A percentile compares a stretch with the other conserved stretches of the same genome.
These are phyloP conservation scores for Hippopotamyrus pictus DNA, from an alignment of 2,797 vertebrate genomes.

Conservation along the genomic window DNA sequence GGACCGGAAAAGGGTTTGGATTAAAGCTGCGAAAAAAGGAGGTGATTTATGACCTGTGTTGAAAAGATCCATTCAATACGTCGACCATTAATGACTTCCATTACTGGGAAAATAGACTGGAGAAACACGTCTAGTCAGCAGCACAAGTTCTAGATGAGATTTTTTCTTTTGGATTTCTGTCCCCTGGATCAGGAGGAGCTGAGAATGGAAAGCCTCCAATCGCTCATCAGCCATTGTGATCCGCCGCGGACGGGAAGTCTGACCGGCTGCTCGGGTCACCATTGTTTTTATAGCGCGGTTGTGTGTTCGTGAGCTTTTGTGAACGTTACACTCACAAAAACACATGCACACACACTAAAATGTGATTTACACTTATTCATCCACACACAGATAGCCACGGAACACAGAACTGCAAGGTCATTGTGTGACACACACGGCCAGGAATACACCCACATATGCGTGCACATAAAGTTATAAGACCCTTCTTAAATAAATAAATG, in stretches of 20 bases:
- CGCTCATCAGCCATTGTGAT: conserved; percentile 35
- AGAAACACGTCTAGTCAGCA: conserved; percentile 1
- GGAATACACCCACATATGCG: neutral
- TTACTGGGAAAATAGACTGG: neutral
- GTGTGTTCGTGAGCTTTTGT: neutral
- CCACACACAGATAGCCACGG: neutral
- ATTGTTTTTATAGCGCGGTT: conserved; percentile 34
- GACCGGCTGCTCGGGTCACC: conserved; percentile 30
- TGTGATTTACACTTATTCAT: neutral
- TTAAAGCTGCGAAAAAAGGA: neutral
- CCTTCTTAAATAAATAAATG: no score
- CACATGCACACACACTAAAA: neutral
- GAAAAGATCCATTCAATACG: neutral
- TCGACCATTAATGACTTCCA: neutral
- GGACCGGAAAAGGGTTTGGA: neutral
- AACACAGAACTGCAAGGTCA: neutral
- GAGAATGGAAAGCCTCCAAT: conserved; percentile 34
- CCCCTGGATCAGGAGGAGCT: neutral
- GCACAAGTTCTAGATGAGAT: neutral
- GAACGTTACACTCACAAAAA: neutral
- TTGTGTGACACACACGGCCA: neutral
- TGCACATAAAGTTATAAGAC: no score
- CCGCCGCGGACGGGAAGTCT: neutral
- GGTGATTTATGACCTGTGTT: neutral
- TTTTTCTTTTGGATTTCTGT: neutral